Evolutionary conservation across 2,888 invertebrate species (phyloP), one percentile per base, ranked within the genome.

Genomic region (Lithophane ornitopus): DNA sequence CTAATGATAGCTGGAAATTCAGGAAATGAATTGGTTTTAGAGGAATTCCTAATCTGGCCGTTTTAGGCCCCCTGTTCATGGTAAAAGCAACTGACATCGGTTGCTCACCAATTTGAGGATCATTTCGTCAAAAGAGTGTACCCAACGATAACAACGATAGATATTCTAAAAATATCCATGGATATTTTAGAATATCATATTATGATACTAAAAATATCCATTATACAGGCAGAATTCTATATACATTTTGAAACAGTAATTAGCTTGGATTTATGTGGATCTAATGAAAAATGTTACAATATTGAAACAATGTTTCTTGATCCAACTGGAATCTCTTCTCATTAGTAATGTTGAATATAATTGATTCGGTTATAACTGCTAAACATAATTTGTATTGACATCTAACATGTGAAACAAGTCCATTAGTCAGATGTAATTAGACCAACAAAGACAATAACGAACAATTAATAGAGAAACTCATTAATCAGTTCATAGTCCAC

Each of bases 391-490:
- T 39, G 39, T 66, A 65, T 76, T 67, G 56, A 80, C 56, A 67
- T 61, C 26, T 46, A 73, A 71, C 63, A 76, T 79, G 71, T 71
- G 49, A 72, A 70, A 46, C 62, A 52, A 65, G 66, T 70, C 68
- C 34, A 74, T 78, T 80, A 75, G 71, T 72, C 66, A 63, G 61
- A 72, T 62, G 39, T 84, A 85, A 83, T 82, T 82, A 77, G 84
- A 84, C 34, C 81, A 82, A 74, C 80, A 80, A 74, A 82, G 74
- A 85, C 84, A 85, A 84, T 84, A 86, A 86, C 85, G 85, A 56
- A 73, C 81, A 82, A 87, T 88, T 89, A 89, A 89, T 87, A 81
- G 84, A 73, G 26, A 73, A 84, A 81, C 82, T 81, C 83, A 87
- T 89, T 89, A 86, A 80, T 79, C 66, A 71, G 84, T 82, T 80